Evolutionary conservation across 2,888 invertebrate genomes (phyloP), one percentile per base, ranked within the genome.

Genomic region (Automeris io): DNA sequence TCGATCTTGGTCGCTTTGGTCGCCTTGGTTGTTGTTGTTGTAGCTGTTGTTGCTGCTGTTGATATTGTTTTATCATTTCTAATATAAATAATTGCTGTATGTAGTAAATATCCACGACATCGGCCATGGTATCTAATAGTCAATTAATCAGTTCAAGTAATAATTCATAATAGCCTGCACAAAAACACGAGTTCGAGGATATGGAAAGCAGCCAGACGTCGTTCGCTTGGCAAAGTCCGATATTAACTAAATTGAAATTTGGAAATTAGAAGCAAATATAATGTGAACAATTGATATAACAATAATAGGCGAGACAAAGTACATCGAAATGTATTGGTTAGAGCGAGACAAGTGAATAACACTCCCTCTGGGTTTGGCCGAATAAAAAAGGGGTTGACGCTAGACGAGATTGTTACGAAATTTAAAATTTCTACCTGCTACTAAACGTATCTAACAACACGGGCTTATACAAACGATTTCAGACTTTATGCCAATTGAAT

Each of bases 181-280:
- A 61, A 63, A 60, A 52, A 63, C 82, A 82, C 80, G 83, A 81
- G 82, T 63, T 54, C 65, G 55, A 51, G 54, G 66, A 62, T 55
- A 29, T 73, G 77, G 76, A 75, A 66, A 54, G 45, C 62, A 62
- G 79, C 77, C 79, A 77, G 74, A 82, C 83, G 83, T 82, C 73
- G 74, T 77, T 41, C 79, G 70, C 73, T 72, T 72, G 76, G 80
- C 81, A 80, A 81, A 79, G 81, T 81, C 79, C 74, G 74, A 85
- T 83, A 83, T 85, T 75, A 85, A 86, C 85, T 86, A 85, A 86
- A 85, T 86, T 79, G 77, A 83, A 85, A 83, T 82, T 85, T 81
- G 78, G 78, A 81, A 82, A 82, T 81, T 82, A 83, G 82, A 82
- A 82, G 82, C 79, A 80, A n/a, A n/a, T n/a, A n/a, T n/a, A n/a